These are phyloP conservation scores for Entomyzon cyanotis DNA, from an alignment of 2,113 vertebrate species.

Conservation along the genomic window DNA sequence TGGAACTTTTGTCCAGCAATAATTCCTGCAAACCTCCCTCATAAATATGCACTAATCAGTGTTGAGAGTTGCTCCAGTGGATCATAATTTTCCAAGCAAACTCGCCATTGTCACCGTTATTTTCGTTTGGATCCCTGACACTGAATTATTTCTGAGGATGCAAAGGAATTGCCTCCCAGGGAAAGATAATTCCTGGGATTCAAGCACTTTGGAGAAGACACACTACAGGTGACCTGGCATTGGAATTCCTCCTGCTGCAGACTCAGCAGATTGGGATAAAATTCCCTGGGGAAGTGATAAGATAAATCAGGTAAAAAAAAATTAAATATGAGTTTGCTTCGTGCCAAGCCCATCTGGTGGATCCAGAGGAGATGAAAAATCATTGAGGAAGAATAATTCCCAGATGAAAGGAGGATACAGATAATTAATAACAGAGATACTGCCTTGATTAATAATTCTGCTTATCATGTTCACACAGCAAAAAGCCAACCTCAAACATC, in stretches of 20 bases:
- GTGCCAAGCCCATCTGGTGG: background rate
- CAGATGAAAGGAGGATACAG: background rate
- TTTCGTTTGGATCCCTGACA: background rate
- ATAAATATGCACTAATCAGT: background rate
- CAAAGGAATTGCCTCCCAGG: background rate
- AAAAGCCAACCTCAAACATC: background rate
- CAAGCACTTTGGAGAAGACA: background rate
- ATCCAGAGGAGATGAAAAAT: background rate
- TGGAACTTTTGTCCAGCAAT: background rate
- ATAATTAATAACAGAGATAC: background rate
- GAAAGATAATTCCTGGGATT: background rate
- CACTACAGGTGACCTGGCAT: background rate
- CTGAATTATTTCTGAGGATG: background rate
- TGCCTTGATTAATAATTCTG: background rate
- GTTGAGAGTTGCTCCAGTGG: background rate
- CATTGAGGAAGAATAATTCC: background rate
- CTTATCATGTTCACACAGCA: background rate
- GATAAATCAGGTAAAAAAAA: background rate
- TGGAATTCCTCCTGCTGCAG: background rate
- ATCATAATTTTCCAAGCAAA: background rate
- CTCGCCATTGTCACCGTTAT: background rate
- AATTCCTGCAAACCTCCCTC: background rate
- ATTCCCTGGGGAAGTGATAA: background rate
- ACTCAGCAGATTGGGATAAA: background rate
- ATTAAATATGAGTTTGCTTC: accelerated